These are phyloP conservation scores for Drosophila azteca DNA, from an alignment of 1,140 invertebrate species.

Conservation along the genomic window DNA sequence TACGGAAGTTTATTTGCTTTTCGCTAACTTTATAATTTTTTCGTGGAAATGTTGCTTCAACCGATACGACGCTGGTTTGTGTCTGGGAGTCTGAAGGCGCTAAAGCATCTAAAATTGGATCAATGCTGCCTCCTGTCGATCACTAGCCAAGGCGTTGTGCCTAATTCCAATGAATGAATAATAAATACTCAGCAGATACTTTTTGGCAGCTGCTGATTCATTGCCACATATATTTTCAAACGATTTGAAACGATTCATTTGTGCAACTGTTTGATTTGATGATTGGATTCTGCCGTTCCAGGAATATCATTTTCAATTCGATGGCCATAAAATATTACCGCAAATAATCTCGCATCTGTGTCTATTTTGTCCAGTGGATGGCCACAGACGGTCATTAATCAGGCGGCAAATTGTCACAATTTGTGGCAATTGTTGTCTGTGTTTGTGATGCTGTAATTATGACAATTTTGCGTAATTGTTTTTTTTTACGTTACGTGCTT, in stretches of 20 bases:
- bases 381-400: slow-evolving; percentile 64
- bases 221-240: no score
- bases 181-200: no score
- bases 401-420: slow-evolving; percentile 60
- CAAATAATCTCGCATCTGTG: slow-evolving; percentile 45
- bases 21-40: background rate
- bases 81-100: background rate
- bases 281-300: slow-evolving; percentile 2
- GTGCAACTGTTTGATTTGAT: slow-evolving; percentile 11
- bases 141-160: no score
- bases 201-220: no score
- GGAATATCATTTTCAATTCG: slow-evolving; percentile 37
- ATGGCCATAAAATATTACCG: slow-evolving; percentile 41
- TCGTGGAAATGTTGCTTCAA: background rate
- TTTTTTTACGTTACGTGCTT: background rate
- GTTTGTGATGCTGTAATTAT: slow-evolving; percentile 53
- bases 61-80: background rate
- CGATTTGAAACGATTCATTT: slow-evolving; percentile 6
- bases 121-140: no score
- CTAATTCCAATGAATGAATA: no score
- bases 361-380: slow-evolving; percentile 33
- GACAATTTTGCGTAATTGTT: slow-evolving; percentile 60
- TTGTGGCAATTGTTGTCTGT: slow-evolving; percentile 33
- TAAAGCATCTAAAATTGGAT: no score
- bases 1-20: slow-evolving; percentile 1